Evolutionary conservation across 2,113 vertebrate species (phyloP).

Genomic region (Dromaius novaehollandiae): DNA sequence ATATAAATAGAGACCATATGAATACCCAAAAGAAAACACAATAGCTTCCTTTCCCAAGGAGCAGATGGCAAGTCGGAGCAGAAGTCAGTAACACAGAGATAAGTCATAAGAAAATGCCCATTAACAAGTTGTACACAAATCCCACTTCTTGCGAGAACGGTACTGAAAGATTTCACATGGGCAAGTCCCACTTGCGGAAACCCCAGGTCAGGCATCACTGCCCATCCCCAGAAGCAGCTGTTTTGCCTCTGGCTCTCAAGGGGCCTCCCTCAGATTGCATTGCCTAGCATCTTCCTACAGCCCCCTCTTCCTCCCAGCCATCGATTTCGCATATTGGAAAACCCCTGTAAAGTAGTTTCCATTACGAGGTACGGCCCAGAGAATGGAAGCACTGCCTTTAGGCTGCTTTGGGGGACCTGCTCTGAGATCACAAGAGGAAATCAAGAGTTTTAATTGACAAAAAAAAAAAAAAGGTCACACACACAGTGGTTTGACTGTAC

Average conservation of each 20-base stretch:
- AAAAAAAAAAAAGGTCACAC: neutral
- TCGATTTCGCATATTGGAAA: conserved; percentile 34
- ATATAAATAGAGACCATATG: conserved; percentile 21
- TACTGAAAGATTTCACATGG: neutral
- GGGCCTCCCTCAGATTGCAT: neutral
- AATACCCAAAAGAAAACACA: conserved; percentile 40
- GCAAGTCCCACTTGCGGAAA: conserved; percentile 11
- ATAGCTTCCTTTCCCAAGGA: conserved; percentile 26
- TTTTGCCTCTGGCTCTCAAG: neutral
- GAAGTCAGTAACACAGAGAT: neutral
- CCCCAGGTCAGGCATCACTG: neutral
- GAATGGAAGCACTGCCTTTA: neutral
- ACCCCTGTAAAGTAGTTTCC: neutral
- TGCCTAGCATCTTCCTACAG: neutral
- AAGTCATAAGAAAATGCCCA: neutral
- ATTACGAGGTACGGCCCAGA: neutral
- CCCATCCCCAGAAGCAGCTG: neutral
- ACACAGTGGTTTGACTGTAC: neutral
- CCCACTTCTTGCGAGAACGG: neutral
- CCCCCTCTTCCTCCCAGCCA: neutral
- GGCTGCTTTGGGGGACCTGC: neutral
- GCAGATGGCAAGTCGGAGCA: conserved; percentile 48
- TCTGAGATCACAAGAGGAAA: neutral
- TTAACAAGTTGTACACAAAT: neutral
- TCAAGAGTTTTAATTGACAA: neutral